Base-by-base conservation (phyloP, 2,888 invertebrate species). In the Leptogaster cylindrica region DNA sequence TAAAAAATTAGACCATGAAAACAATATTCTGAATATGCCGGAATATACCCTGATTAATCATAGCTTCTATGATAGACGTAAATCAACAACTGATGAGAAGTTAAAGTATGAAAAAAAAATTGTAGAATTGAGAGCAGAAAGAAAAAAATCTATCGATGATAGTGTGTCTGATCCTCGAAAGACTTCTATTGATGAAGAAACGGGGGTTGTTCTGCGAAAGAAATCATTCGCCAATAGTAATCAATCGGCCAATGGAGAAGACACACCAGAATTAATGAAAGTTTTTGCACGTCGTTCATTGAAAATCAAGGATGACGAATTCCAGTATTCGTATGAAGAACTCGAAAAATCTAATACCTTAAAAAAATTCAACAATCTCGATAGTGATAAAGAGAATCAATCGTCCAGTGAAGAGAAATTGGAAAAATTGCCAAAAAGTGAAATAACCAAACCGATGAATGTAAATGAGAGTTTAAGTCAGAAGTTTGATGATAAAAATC, bases 241-340 rank as follows among this genome's bases (percentile, higher is more conserved):
- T 46, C 69, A 48, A 25, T 64, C 66, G 2, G 68, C 69, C 3
- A 73, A 66, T 12, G 73, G 82, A 73, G 84, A 85, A 65, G 89
- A 90, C 67, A 89, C 90, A 76, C 91, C 91, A 0, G 91, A 91
- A 78, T 77, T 91, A 6, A 88, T 91, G 87, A 91, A 91, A 80
- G 92, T 92, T 0, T 92, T 92, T 76, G 91, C 91, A 0, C 82
- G 92, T 44, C 82, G 91, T 67, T 92, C 91, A n/a, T 81, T 92
- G 0, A 92, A 92, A 80, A 82, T 90, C n/a, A 90, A 89, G 81
- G 90, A 91, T 3, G 90, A 90, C 41, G 80, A 89, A 67, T 84
- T 85, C 12, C 85, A 86, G 70, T 85, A 87, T 70, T 84, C 86
- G 33, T 80, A 85, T 1, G 82, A 83, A 28, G 78, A 79, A 48